These are phyloP conservation scores for Odontesthes bonariensis DNA, from an alignment of 2,113 vertebrate genomes.

Conservation along the genomic window DNA sequence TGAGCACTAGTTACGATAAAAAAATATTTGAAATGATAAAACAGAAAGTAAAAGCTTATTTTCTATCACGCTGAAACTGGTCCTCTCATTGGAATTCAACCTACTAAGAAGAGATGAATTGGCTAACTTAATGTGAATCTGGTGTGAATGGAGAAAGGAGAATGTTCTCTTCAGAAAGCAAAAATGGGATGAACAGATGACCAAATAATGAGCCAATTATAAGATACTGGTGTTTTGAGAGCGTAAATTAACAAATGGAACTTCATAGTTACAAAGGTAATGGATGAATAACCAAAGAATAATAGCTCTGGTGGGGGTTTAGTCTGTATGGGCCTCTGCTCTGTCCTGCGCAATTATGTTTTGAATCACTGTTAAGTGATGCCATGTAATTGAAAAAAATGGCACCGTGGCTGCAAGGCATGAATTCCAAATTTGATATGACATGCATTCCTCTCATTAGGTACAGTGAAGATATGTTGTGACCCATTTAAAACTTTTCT, in stretches of 20 bases:
- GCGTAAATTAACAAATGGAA: slow-evolving; percentile 61
- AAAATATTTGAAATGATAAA: neutral
- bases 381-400: slow-evolving; percentile 26
- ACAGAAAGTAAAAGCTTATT: slow-evolving; percentile 14
- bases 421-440: slow-evolving; percentile 9
- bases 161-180: slow-evolving; percentile 33
- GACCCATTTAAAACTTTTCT: slow-evolving; percentile 56
- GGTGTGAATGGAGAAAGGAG: slow-evolving; percentile 33
- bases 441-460: slow-evolving; percentile 19
- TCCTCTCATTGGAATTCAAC: slow-evolving; percentile 1
- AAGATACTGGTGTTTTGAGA: slow-evolving; percentile 36
- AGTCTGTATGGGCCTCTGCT: slow-evolving; percentile 18
- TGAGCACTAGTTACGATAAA: neutral
- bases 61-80: neutral
- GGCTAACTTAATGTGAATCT: slow-evolving; percentile 54
- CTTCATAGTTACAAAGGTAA: slow-evolving; percentile 53
- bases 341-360: slow-evolving; percentile 26
- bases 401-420: neutral
- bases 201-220: slow-evolving; percentile 50
- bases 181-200: slow-evolving; percentile 32
- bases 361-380: slow-evolving; percentile 45
- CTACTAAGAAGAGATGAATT: slow-evolving; percentile 20
- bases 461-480: neutral
- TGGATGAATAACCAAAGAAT: slow-evolving; percentile 46
- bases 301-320: slow-evolving; percentile 32